These are phyloP conservation scores for Chaetodon trifasciatus DNA, from an alignment of 2,797 vertebrate genomes.

Conservation along the genomic window DNA sequence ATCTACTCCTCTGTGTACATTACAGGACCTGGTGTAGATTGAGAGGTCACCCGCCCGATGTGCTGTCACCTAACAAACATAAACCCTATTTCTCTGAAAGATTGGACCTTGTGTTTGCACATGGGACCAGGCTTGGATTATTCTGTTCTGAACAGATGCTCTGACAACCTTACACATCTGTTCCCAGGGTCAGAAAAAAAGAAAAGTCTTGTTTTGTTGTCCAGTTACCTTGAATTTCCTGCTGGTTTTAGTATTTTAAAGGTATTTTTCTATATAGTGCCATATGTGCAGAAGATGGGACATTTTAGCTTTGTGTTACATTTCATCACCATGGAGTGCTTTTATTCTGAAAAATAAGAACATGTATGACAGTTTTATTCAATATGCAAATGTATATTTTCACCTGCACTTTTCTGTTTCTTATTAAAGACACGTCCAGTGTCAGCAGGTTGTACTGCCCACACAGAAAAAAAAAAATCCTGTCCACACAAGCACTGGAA, in stretches of 20 bases:
- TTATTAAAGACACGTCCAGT: neutral
- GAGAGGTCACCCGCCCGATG: constrained; percentile 71
- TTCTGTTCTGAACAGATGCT: constrained; percentile 50
- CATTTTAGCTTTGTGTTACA: neutral
- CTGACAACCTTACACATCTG: constrained; percentile 42
- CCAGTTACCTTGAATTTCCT: constrained; percentile 43
- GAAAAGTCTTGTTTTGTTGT: constrained; percentile 32
- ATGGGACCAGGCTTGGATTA: constrained; percentile 66
- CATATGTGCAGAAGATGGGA: neutral
- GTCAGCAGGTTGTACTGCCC: neutral
- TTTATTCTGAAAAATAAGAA: constrained; percentile 10
- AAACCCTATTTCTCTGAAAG: constrained; percentile 80
- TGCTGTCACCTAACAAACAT: constrained; percentile 77
- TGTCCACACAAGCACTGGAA: too few relatives aligned
- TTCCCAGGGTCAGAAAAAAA: constrained; percentile 41
- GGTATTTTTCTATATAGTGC: neutral
- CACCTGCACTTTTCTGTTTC: neutral
- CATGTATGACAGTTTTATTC: neutral
- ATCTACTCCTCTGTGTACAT: constrained; percentile 73
- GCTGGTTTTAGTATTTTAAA: neutral
- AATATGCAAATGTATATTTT: neutral
- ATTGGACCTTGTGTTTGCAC: constrained; percentile 83
- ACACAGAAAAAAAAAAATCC: too few relatives aligned
- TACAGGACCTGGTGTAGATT: constrained; percentile 66
- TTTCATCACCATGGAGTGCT: neutral